Evolutionary conservation across 92 coral and sea anemone species (phyloP), one percentile per base, ranked within the genome.

Genomic region (Desmophyllum pertusum): DNA sequence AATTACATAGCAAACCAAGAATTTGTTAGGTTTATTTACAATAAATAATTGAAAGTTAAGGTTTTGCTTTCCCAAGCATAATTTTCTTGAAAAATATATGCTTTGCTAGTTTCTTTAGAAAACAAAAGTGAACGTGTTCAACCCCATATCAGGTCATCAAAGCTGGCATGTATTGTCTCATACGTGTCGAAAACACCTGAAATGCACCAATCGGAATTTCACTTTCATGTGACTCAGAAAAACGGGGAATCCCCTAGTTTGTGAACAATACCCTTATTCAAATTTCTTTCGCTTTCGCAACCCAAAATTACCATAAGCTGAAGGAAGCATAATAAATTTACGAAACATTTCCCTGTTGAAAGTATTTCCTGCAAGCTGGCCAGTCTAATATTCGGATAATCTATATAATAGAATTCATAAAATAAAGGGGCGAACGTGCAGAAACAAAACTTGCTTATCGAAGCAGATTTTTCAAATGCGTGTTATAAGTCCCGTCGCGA

Each of bases 191-290:
- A n/a, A 31, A 18, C 42, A 1, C 42, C 36, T 19, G 27, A 7
- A 7, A 37, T 35, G 10, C 21, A 67, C 73, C 73, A 67, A 67
- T 37, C 30, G 42, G 43, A 14, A 19, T n/a, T n/a, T n/a, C n/a
- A n/a, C n/a, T n/a, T n/a, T n/a, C n/a, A n/a, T 5, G 27, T 7
- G 73, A 15, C 65, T 0, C 0, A 17, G 2, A 21, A 2, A 9
- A 30, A 33, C 69, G 90, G 90, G 90, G 90, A 86, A 86, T 86
- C 90, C 90, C 90, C 81, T 35, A 48, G 1, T 37, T 52, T 1
- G 15, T 0, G 30, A 38, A 35, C 2, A 1, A 76, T 19, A 21
- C 33, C 17, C 68, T 36, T 52, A 48, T 52, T 76, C 42, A 52
- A 52, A 76, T 36, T 36, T 0, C 48, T 76, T 76, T 76, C 81